These are phyloP conservation scores for Epinotia bilunana DNA, from an alignment of 2,888 invertebrate species.

Conservation along the genomic window DNA sequence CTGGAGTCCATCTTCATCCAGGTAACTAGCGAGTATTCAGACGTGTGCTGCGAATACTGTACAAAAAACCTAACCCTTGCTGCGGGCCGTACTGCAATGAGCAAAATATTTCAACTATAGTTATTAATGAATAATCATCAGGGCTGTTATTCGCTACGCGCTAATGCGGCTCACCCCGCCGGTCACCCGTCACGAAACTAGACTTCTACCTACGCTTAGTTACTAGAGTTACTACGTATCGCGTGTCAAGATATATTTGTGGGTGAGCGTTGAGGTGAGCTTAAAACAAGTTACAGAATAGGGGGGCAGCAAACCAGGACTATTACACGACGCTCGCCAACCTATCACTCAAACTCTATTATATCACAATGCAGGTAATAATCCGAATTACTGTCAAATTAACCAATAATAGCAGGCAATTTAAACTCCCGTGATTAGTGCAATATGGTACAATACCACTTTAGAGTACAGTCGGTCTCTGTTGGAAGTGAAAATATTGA, in stretches of 20 bases:
- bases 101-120: background rate
- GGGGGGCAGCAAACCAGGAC: background rate
- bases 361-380: conserved; percentile 33
- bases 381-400: conserved; percentile 39
- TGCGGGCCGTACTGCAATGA: background rate
- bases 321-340: conserved; percentile 10
- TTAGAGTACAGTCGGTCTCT: background rate
- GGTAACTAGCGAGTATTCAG: background rate
- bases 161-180: too few species aligned
- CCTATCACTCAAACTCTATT: conserved; percentile 29
- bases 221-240: too few species aligned
- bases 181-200: too few species aligned
- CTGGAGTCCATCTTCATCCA: too few species aligned
- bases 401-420: conserved; percentile 31
- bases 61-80: background rate
- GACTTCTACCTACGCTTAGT: too few species aligned
- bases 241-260: too few species aligned
- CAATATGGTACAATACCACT: conserved; percentile 27
- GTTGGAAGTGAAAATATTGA: background rate
- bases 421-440: conserved; percentile 18
- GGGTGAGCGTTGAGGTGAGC: too few species aligned
- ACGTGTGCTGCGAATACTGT: background rate
- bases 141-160: too few species aligned
- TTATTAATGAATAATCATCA: background rate
- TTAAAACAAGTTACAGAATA: too few species aligned